phyloP scores from a whole-genome alignment of 2,113 vertebrate genomes.

The Oxyura jamaicensis region DNA sequence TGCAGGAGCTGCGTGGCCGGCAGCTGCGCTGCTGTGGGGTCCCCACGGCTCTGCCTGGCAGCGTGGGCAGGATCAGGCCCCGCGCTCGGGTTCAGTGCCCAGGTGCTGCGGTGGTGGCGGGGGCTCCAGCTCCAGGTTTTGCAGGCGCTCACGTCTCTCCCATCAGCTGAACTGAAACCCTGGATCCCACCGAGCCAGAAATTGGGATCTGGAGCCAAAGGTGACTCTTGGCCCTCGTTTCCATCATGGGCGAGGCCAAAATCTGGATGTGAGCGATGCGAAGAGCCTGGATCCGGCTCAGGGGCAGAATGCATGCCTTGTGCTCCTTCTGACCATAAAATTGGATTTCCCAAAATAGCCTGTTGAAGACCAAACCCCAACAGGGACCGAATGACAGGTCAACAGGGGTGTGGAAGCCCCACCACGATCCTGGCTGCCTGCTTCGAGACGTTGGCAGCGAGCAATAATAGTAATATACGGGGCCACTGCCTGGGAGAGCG shows the following conservation, averaged over 20 bases:
- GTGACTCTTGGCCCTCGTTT: conserved; percentile 56
- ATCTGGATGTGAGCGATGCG: not conserved
- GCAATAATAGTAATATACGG: conserved; percentile 42
- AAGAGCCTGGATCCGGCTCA: not conserved
- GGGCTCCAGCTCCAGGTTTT: conserved; percentile 65
- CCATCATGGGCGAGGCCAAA: not conserved
- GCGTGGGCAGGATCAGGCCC: not conserved
- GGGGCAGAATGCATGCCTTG: not conserved
- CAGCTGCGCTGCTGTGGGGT: not conserved
- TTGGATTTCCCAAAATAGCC: conserved; percentile 57
- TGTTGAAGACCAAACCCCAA: conserved; percentile 25
- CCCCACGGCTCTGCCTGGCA: not conserved
- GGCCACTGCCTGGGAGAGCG: conserved; percentile 7
- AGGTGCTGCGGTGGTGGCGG: not conserved
- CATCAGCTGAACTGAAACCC: conserved; percentile 29
- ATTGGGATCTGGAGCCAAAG: conserved; percentile 64
- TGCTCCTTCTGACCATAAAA: conserved; percentile 35
- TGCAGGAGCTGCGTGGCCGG: not conserved
- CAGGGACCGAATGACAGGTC: conserved; percentile 46
- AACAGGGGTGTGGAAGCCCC: conserved; percentile 57
- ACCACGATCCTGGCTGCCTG: conserved; percentile 40
- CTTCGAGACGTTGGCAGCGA: conserved; percentile 37
- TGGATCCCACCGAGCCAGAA: conserved; percentile 51
- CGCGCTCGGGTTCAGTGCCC: not conserved
- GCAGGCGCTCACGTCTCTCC: not conserved